Base-by-base conservation (phyloP, 2,888 invertebrate species). In the Ariolimax columbianus region DNA sequence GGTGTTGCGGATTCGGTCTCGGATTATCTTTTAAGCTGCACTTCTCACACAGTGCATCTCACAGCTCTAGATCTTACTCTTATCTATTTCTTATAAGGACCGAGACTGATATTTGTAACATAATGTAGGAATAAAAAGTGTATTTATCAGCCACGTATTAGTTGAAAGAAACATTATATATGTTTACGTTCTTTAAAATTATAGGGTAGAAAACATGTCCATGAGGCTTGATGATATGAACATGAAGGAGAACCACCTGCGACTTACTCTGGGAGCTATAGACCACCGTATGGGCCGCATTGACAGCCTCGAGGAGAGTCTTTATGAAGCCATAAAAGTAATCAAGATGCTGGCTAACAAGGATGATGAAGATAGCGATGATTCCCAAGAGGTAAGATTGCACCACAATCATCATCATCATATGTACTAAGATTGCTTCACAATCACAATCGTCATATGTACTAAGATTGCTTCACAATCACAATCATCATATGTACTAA, bases 211-310 rank as follows among this genome's bases (percentile, higher is more conserved):
- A 95, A 96, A 97, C 94, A 97, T 98, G 95, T 96, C 96, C 86
- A 97, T 97, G 94, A 97, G 98, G 95, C 96, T 98, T 92, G 98
- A 98, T 94, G 98, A 98, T 94, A 97, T 98, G 89, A 97, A 97
- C 94, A 97, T 97, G 93, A 97, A 97, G 95, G 97, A 97, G 93
- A 97, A 97, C 94, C 96, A 96, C 90, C 97, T 98, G 94, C 97
- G 97, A 92, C 96, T 97, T 72, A 97, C 97, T 1, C 95, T 98
- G 91, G 97, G 97, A 95, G 96, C 96, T 91, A 96, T 98, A 90
- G 98, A 98, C 94, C 97, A 97, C 94, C 96, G 98, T 33, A 95
- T 98, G 91, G 96, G 97, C 72, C 97, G 97, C 94, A 95, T 98
- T 91, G 98, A 98, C 93, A 98, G 98, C 89, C 96, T 97, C 0